phyloP scores from a whole-genome alignment of 2,888 invertebrate species.

The Norana najaformis region DNA sequence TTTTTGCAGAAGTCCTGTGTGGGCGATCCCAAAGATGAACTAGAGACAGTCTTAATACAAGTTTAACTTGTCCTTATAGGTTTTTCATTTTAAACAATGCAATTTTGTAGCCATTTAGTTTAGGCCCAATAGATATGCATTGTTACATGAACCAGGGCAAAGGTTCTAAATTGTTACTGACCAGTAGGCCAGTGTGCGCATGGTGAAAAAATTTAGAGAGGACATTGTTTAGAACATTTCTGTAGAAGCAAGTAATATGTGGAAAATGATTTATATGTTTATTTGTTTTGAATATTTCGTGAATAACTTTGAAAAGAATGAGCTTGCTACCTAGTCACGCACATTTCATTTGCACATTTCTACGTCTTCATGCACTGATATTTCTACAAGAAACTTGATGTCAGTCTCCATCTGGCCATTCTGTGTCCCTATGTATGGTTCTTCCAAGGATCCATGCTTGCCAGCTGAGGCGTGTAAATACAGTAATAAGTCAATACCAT shows the following conservation, averaged over 20 bases:
- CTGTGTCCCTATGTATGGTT: constrained; percentile 4
- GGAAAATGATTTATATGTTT: neutral
- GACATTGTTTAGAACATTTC: too few relatives aligned
- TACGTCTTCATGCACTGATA: neutral
- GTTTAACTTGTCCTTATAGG: too few relatives aligned
- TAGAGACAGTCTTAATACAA: too few relatives aligned
- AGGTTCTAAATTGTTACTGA: too few relatives aligned
- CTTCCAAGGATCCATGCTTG: constrained; percentile 13
- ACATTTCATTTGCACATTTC: neutral
- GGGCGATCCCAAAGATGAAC: too few relatives aligned
- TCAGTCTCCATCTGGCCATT: neutral
- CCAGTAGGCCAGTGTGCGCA: too few relatives aligned
- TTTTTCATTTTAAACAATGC: too few relatives aligned
- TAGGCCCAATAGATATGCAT: too few relatives aligned
- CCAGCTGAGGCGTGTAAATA: constrained; percentile 13
- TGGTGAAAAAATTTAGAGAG: too few relatives aligned
- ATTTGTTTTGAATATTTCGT: neutral
- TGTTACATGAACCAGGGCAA: too few relatives aligned
- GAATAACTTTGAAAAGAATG: neutral
- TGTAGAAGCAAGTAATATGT: neutral
- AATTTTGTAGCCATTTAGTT: too few relatives aligned
- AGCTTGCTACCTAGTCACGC: neutral
- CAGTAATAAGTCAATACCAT: constrained; percentile 13
- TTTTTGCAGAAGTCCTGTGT: too few relatives aligned
- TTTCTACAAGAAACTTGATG: neutral